A percentile compares a stretch with the other conserved stretches of the same genome.
phyloP scores from a whole-genome alignment of 2,113 vertebrate species.

The Bubo bubo region DNA sequence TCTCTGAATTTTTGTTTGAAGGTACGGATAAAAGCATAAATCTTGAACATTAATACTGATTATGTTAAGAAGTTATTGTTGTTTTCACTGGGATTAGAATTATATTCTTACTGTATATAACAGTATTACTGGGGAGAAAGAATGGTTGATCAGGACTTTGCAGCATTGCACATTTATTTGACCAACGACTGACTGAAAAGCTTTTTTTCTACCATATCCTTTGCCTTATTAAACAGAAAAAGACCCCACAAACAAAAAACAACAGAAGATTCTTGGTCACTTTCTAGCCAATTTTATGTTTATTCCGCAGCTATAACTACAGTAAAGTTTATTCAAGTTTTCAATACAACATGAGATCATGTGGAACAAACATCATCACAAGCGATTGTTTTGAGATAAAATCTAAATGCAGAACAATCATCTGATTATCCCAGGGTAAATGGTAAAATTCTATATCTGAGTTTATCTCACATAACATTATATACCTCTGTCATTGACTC shows the following conservation, averaged over 20 bases:
- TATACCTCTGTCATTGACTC: neutral
- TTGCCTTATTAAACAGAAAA: neutral
- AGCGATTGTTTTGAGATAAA: neutral
- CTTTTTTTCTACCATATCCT: neutral
- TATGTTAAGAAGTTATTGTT: neutral
- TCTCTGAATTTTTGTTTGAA: neutral
- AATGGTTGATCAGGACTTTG: neutral
- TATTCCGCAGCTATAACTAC: neutral
- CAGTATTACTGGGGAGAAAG: neutral
- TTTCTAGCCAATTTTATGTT: neutral
- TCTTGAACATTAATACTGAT: neutral
- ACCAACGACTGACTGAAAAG: neutral
- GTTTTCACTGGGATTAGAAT: neutral
- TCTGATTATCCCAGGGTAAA: neutral
- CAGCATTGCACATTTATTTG: neutral
- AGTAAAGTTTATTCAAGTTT: neutral
- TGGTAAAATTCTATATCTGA: neutral
- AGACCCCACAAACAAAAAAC: neutral
- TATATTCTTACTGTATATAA: neutral
- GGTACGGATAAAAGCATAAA: neutral
- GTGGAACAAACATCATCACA: neutral
- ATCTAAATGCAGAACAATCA: neutral
- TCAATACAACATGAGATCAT: fast-evolving
- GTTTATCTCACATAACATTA: neutral
- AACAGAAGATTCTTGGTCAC: neutral